phyloP scores from a whole-genome alignment of 2,888 invertebrate species.

The Scaptomyza tumidula region DNA sequence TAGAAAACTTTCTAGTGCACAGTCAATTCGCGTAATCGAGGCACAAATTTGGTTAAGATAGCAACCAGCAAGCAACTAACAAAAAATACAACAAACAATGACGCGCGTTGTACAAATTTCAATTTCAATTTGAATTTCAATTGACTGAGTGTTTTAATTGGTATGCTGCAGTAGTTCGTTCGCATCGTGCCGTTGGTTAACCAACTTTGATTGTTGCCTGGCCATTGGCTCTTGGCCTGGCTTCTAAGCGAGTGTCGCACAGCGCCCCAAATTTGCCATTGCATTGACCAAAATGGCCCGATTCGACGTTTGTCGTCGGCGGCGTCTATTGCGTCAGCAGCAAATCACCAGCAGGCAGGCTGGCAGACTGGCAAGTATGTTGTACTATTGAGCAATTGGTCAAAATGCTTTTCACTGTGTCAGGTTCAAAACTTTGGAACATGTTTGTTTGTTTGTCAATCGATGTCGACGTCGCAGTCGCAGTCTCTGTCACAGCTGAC shows the following conservation, averaged over 20 bases:
- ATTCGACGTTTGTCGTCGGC: slow-evolving; percentile 20
- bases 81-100: slow-evolving; percentile 17
- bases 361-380: background rate
- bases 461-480: background rate
- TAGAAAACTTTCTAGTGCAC: slow-evolving; percentile 53
- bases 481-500: slow-evolving; percentile 38
- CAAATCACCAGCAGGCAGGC: slow-evolving; percentile 19
- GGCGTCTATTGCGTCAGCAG: slow-evolving; percentile 64
- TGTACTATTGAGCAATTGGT: slow-evolving; percentile 70
- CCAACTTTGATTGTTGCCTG: slow-evolving; percentile 41
- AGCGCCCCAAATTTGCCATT: slow-evolving; percentile 72
- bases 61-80: slow-evolving; percentile 11
- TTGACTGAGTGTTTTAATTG: slow-evolving; percentile 58
- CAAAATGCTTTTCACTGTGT: slow-evolving; percentile 71
- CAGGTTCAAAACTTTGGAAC: slow-evolving; percentile 66
- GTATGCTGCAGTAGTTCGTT: slow-evolving; percentile 43
- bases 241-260: slow-evolving; percentile 60
- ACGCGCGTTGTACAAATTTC: slow-evolving; percentile 56
- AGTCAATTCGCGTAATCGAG: slow-evolving; percentile 56
- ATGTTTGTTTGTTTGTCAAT: slow-evolving; percentile 30
- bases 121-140: slow-evolving; percentile 70
- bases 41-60: slow-evolving; percentile 25
- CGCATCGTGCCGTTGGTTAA: slow-evolving; percentile 42
- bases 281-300: slow-evolving; percentile 73
- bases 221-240: slow-evolving; percentile 39